Evolutionary conservation across 1,140 invertebrate genomes (phyloP).

Genomic region (Drosophila littoralis): DNA sequence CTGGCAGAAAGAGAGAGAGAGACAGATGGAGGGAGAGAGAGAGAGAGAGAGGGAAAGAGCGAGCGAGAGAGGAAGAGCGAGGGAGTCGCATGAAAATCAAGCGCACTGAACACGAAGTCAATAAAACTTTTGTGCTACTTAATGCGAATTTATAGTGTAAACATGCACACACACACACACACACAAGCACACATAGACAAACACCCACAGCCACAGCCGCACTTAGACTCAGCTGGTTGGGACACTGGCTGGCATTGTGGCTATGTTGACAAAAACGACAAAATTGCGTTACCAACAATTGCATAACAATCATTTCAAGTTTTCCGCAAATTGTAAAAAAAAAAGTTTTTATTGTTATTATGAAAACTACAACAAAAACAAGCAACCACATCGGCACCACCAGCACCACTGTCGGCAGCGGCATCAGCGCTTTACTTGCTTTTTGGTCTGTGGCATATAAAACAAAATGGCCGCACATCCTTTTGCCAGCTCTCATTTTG

Average conservation of each 20-base stretch:
- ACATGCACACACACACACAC: constrained; percentile 58
- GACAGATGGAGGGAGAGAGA: not conserved
- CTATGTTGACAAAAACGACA: constrained; percentile 72
- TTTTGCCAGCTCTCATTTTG: constrained; percentile 79
- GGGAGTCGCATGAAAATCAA: constrained; percentile 70
- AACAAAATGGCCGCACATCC: constrained; percentile 80
- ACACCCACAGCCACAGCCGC: not conserved
- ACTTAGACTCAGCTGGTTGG: constrained; percentile 7
- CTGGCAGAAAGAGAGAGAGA: not conserved
- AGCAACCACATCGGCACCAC: constrained; percentile 32
- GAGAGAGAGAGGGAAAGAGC: not conserved
- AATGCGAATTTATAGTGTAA: constrained; percentile 83
- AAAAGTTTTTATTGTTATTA: constrained; percentile 83
- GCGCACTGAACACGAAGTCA: constrained; percentile 76
- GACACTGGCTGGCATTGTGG: constrained; percentile 39
- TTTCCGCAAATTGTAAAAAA: constrained; percentile 82
- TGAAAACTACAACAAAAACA: constrained; percentile 73
- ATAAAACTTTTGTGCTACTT: constrained; percentile 82
- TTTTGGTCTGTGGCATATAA: constrained; percentile 58
- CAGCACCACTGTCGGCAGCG: not conserved
- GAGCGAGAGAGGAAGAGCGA: not conserved
- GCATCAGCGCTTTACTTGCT: constrained; percentile 45
- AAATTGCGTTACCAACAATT: constrained; percentile 84
- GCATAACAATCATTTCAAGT: constrained; percentile 84
- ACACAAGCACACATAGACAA: constrained; percentile 46